Percentiles rank a stretch among this genome's conserved stretches.
These are phyloP conservation scores for Microplitis demolitor DNA, from an alignment of 1,140 invertebrate species.

Conservation along the genomic window DNA sequence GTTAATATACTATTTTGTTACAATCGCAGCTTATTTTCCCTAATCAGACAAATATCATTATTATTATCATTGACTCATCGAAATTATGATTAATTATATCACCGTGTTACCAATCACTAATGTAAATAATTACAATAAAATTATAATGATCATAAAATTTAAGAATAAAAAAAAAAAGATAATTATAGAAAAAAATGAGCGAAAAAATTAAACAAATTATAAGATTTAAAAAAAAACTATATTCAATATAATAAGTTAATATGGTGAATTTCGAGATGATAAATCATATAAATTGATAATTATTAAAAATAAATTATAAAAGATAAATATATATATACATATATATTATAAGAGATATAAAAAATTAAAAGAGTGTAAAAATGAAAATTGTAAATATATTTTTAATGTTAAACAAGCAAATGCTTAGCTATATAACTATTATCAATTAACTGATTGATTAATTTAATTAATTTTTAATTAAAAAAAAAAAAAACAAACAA, in stretches of 20 bases:
- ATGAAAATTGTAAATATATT: slow-evolving; percentile 15
- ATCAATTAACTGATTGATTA: not conserved
- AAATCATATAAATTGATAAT: too few relatives aligned
- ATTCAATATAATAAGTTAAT: not conserved
- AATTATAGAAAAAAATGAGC: not conserved
- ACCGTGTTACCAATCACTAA: too few relatives aligned
- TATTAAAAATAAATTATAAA: too few relatives aligned
- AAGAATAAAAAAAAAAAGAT: not conserved
- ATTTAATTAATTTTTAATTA: not conserved
- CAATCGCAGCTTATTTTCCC: too few relatives aligned
- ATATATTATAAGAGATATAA: too few relatives aligned
- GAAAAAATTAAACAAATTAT: not conserved
- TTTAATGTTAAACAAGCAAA: slow-evolving; percentile 2
- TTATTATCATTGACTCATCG: too few relatives aligned
- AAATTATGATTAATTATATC: too few relatives aligned
- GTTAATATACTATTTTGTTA: too few relatives aligned
- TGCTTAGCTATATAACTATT: not conserved
- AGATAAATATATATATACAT: too few relatives aligned
- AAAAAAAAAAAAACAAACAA: not conserved
- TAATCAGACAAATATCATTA: too few relatives aligned
- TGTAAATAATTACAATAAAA: not conserved
- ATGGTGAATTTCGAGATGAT: too few relatives aligned
- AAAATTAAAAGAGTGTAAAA: not conserved
- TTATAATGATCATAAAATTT: not conserved
- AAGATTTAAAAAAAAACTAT: not conserved